phyloP scores from a whole-genome alignment of 2,888 invertebrate genomes.

The Cryptus viduatorius region DNA sequence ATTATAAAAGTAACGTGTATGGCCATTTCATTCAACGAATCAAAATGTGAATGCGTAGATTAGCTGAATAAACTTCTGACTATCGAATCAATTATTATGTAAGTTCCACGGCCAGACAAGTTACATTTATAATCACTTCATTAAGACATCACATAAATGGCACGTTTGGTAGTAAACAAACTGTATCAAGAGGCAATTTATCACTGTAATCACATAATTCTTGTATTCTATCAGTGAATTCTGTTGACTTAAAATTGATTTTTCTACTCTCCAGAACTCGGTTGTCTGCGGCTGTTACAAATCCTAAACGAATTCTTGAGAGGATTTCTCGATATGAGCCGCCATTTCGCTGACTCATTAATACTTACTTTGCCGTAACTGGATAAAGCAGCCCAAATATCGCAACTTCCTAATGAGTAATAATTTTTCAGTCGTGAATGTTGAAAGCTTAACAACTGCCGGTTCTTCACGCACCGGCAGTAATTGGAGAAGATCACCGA shows the following conservation, averaged over 20 bases:
- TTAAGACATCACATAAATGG: constrained; percentile 69
- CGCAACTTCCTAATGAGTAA: constrained; percentile 53
- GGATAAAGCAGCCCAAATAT: constrained; percentile 74
- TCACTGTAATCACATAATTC: constrained; percentile 71
- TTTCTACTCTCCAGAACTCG: constrained; percentile 45
- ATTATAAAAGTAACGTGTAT: too few relatives aligned
- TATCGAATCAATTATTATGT: too few relatives aligned
- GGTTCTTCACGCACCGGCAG: constrained; percentile 43
- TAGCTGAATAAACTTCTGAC: neutral
- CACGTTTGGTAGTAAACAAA: constrained; percentile 71
- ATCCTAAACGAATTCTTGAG: constrained; percentile 33
- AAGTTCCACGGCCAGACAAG: too few relatives aligned
- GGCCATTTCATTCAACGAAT: too few relatives aligned
- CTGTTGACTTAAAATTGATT: constrained; percentile 54
- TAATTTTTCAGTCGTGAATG: constrained; percentile 21
- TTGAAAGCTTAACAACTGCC: constrained; percentile 26
- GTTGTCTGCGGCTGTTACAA: constrained; percentile 32
- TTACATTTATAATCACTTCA: constrained; percentile 36
- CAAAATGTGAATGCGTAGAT: neutral
- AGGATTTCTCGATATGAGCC: constrained; percentile 56
- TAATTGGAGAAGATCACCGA: constrained; percentile 28
- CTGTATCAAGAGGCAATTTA: constrained; percentile 71
- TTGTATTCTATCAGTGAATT: constrained; percentile 64
- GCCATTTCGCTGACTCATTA: constrained; percentile 72
- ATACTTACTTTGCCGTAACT: constrained; percentile 73